Evolutionary conservation across 1,140 invertebrate species (phyloP), one percentile per base, ranked within the genome.

Genomic region (Tetramorium parvispinum): DNA sequence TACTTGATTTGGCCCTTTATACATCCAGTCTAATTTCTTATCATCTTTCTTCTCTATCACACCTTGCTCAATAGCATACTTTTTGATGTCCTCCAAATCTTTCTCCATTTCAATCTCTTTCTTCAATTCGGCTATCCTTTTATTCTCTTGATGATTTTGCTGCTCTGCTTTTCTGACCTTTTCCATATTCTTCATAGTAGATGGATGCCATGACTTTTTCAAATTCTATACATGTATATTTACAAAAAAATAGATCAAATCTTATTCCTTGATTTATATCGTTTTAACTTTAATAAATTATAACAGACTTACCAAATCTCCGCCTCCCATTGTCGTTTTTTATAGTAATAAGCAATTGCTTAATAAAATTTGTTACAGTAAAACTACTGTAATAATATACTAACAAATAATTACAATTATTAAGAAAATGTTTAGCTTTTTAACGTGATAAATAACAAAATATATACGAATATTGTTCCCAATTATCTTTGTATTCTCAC

Each of bases 1-100:
- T 79, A 96, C 94, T 90, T 97, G 96, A 89, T 97, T 97, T 11
- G 97, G 97, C 90, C 97, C 97, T 96, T 98, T 98, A 93, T 99
- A 99, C 98, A 99, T 99, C 98, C 98, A 99, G 92, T 98, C 97
- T 61, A 99, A 93, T 86, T 97, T 97, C 68, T 96, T 96, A 40
- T 97, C 96, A 75, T 96, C 96, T 37, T 96, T 96, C 61, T 95
- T 96, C 51, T 95, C 94, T 79, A 94, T 94, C 0, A 96, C 96
- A 1, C 96, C 96, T 87, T 96, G 96, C 11, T 96, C 95, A 92
- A 96, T 96, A 11, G 96, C 96, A 68, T 96, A 94, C n/a, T 95
- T 95, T 83, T 96, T 96, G n/a, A 97, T 94, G 86, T 97, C 96
- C 78, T 97, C 96, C 18, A 96, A 94, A 59, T 97, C 96, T 75